Percentiles rank a stretch among this genome's conserved stretches.
These are phyloP conservation scores for Chaitophorus viminalis DNA, from an alignment of 2,888 invertebrate species.

Conservation along the genomic window DNA sequence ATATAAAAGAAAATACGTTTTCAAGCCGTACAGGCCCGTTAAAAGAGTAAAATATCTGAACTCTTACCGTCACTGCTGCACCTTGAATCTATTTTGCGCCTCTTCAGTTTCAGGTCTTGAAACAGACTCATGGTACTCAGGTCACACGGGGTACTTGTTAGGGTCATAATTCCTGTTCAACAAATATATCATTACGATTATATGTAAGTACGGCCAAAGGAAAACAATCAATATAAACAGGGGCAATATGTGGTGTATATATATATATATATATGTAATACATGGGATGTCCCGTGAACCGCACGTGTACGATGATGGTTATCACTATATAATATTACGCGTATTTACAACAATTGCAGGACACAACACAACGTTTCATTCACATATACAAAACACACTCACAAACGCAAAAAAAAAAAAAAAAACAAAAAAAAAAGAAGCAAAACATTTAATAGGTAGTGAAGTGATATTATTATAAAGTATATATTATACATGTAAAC, in stretches of 20 bases:
- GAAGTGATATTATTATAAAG: background rate
- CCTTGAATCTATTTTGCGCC: conserved; percentile 96
- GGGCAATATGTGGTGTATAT: no score
- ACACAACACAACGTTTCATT: background rate
- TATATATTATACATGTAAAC: background rate
- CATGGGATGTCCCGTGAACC: background rate
- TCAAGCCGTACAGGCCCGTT: background rate
- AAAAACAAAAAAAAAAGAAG: background rate
- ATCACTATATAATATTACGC: background rate
- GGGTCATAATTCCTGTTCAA: conserved; percentile 93
- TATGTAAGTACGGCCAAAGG: background rate
- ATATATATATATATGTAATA: background rate
- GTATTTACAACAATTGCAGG: background rate
- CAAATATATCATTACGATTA: conserved; percentile 57
- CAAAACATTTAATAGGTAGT: background rate
- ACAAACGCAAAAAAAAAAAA: background rate
- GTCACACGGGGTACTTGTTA: conserved; percentile 96
- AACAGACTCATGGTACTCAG: conserved; percentile 99
- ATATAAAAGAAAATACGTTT: background rate
- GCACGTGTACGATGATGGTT: background rate
- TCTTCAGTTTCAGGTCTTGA: conserved; percentile 97
- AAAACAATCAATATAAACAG: background rate
- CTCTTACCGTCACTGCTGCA: conserved; percentile 92
- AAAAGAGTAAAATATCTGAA: background rate
- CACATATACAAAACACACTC: background rate